These are phyloP conservation scores for Anser brachyrhynchus DNA, from an alignment of 2,113 vertebrate species.

Conservation along the genomic window DNA sequence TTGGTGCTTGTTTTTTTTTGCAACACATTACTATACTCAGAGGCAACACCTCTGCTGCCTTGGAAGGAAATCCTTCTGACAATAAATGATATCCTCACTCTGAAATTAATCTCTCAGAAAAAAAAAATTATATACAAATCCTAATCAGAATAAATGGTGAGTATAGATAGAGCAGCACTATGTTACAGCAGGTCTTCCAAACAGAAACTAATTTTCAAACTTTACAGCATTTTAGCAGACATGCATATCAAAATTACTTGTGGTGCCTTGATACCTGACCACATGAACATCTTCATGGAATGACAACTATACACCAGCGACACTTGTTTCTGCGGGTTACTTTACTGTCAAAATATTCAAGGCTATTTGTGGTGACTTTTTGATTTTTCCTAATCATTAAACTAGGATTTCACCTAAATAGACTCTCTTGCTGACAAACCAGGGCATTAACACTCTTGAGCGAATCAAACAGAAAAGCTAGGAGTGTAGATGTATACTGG, in stretches of 20 bases:
- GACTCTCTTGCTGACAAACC: too few species aligned
- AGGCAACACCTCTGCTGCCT: fast-evolving
- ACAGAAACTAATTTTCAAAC: background rate
- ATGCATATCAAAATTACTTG: background rate
- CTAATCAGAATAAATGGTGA: background rate
- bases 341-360: too few species aligned
- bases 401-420: too few species aligned
- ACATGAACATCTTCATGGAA: background rate
- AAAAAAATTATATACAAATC: background rate
- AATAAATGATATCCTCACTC: background rate
- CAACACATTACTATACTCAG: background rate
- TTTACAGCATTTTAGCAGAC: background rate
- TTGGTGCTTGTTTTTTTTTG: too few species aligned
- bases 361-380: too few species aligned
- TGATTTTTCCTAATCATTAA: too few species aligned
- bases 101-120: background rate
- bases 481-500: background rate
- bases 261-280: background rate
- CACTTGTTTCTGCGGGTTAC: background rate
- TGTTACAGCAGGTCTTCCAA: background rate
- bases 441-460: background rate
- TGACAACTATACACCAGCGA: background rate
- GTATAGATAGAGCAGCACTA: background rate
- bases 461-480: background rate
- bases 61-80: background rate